Conservation (phyloP, 2,113 vertebrate genomes). For the Equus quagga region DNA sequence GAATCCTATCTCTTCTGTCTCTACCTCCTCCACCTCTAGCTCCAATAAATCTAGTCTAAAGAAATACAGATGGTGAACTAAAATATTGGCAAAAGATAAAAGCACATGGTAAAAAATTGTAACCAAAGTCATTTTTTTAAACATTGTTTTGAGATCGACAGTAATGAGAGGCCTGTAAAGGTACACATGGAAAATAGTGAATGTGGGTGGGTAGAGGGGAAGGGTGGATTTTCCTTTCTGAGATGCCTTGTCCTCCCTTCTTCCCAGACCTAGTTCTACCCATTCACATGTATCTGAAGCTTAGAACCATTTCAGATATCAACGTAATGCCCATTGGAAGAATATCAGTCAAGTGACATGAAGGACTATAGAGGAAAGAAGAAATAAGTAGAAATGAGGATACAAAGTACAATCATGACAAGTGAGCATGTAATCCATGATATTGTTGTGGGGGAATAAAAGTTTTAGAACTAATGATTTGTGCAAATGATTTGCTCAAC, state of each 20-base stretch:
- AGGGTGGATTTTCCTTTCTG: background rate
- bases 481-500: background rate
- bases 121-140: background rate
- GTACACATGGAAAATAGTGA: background rate
- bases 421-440: background rate
- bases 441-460: background rate
- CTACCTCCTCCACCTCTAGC: background rate
- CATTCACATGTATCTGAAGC: background rate
- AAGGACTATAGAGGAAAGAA: background rate
- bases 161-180: background rate
- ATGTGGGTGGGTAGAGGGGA: background rate
- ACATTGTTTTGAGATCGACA: background rate
- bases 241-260: background rate
- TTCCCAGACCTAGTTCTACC: background rate
- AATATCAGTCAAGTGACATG: background rate
- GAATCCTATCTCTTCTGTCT: background rate
- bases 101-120: background rate
- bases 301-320: background rate
- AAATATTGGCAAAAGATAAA: background rate
- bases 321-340: background rate
- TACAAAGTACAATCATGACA: background rate
- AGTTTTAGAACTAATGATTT: background rate
- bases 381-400: background rate
- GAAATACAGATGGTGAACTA: background rate
- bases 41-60: background rate